These are phyloP conservation scores for Lutjanus erythropterus DNA, from an alignment of 2,113 vertebrate species.

Conservation along the genomic window DNA sequence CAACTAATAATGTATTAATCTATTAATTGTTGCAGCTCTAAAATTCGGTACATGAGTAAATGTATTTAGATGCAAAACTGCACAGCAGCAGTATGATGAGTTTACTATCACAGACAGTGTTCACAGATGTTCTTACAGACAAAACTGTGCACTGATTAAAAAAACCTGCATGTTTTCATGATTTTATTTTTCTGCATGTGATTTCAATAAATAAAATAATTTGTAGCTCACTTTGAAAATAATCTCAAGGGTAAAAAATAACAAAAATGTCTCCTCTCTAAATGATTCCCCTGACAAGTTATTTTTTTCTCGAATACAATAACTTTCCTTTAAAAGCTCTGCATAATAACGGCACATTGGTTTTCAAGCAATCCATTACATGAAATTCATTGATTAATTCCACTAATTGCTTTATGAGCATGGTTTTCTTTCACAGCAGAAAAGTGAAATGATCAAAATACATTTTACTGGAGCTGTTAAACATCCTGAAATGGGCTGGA, in stretches of 20 bases:
- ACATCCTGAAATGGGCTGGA: background rate
- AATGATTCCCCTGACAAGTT: background rate
- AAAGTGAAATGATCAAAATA: background rate
- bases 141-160: too few relatives aligned
- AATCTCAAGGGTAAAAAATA: background rate
- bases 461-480: background rate
- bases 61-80: too few relatives aligned
- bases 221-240: background rate
- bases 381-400: background rate
- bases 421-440: background rate
- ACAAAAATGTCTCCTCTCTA: background rate
- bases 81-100: too few relatives aligned
- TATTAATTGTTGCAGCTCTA: too few relatives aligned
- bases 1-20: too few relatives aligned
- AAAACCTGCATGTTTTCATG: too few relatives aligned
- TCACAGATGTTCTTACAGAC: too few relatives aligned
- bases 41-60: too few relatives aligned
- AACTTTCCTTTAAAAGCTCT: background rate
- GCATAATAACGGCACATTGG: background rate
- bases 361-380: background rate
- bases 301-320: background rate
- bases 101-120: too few relatives aligned
- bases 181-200: too few relatives aligned
- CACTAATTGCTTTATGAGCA: background rate
- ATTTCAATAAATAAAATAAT: too few relatives aligned